Base-by-base conservation (phyloP, 2,888 invertebrate genomes). In the Deroplatys truncata region DNA sequence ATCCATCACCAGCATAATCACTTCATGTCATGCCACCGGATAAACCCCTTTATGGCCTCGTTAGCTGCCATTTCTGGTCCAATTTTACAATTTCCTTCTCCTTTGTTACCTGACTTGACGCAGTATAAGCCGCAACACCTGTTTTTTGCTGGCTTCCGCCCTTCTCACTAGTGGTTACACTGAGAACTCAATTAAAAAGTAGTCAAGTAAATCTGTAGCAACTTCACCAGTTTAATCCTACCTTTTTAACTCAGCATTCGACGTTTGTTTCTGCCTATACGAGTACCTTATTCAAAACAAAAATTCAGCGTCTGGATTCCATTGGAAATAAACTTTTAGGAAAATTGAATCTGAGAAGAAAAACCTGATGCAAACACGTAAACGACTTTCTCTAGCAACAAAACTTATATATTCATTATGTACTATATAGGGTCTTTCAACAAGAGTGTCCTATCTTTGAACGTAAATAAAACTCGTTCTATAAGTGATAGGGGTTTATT, bases 31-130 rank as follows among this genome's bases (percentile, higher is more conserved):
- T 85, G 49, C 85, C 85, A 49, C 85, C 85, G 85, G 85, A 85
- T 85, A 85, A 49, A 85, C 85, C 49, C 56, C 85, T 85, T 85
- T 85, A 85, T 85, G 85, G 85, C 28, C 85, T 85, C 29, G 49
- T 85, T 85, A 85, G 56, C 85, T 56, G 85, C 85, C 85, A 85
- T 85, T 85, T 85, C 85, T 85, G 85, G 56, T 85, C 85, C 85
- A 85, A 49, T 49, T 85, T 85, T 85, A 85, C 85, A 85, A 85
- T 85, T 85, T 85, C 85, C 85, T 49, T 85, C 49, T 49, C 85
- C 16, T 49, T 85, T 43, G 56, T 72, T 72, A 72, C 56, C 56
- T 72, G 56, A 72, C 56, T 72, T 72, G 16, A 72, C 20, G 56
- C 25, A 20, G 56, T 25, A 72, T 72, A 25, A 72, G 56, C 56